Evolutionary conservation across 1,140 invertebrate species (phyloP), one percentile per base, ranked within the genome.

Genomic region (Pogonognathellus flavescens): DNA sequence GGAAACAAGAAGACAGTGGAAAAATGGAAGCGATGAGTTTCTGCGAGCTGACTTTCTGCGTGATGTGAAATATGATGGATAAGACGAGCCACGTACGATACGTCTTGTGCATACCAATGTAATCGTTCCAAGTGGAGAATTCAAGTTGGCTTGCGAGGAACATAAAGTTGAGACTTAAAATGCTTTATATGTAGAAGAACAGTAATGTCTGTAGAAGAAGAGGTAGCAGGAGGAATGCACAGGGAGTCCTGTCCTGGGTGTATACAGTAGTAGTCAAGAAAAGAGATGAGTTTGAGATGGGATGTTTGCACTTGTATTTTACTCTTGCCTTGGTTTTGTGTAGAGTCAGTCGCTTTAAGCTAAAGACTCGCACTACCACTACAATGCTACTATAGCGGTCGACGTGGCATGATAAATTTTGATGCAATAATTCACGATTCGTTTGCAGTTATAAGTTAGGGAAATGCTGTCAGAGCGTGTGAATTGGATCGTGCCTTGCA

Each of bases 381-480:
- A 66, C 62, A 66, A 66, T 20, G 6, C 18, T 25, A n/a, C 31
- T 25, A 25, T 76, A 66, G 70, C 70, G 41, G 70, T 76, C 70
- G 70, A 59, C 50, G 80, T 55, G 80, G 22, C 41, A 62, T 83
- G 82, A 83, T 83, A 83, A 83, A 83, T 83, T 66, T 66, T 83
- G 60, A 83, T 66, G 82, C 57, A 83, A 83, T 83, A 83, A 62
- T 83, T 83, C 82, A 83, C 82, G 82, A 83, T 83, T 83, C 82
- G 82, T 83, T 83, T 83, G 57, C 82, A 60, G 55, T 50, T 83
- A 52, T 62, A 83, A 50, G 60, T 60, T 83, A 25, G 82, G 82
- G 60, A 83, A 83, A 66, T 83, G 82, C 60, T 66, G 60, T 62
- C 59, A 25, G 60, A 83, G 82, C 82, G 59, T 83, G 59, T 83